phyloP scores from a whole-genome alignment of 2,797 vertebrate species.

The Poecilia wingei region DNA sequence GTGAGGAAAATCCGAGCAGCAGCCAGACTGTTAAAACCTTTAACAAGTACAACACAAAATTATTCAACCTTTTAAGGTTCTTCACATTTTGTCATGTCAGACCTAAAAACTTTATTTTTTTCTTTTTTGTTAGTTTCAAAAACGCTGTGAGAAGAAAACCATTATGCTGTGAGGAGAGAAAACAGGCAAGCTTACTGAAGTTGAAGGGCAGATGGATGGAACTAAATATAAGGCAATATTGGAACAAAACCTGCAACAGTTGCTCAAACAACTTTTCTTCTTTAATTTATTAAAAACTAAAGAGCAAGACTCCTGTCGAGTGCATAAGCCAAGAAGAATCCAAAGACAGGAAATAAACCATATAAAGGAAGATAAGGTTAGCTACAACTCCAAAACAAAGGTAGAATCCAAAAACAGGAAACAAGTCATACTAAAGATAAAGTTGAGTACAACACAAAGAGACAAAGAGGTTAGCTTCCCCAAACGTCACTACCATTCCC shows the following conservation, averaged over 20 bases:
- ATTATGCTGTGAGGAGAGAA: neutral
- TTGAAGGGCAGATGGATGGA: neutral
- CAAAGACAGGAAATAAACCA: neutral
- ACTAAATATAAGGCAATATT: neutral
- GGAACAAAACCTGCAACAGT: neutral
- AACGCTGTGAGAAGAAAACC: neutral
- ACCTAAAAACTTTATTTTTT: neutral
- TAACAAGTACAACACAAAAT: neutral
- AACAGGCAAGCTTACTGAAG: neutral
- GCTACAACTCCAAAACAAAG: neutral
- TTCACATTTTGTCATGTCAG: neutral
- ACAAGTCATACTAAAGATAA: neutral
- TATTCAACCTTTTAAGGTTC: neutral
- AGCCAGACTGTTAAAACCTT: constrained; percentile 83
- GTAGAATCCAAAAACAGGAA: neutral
- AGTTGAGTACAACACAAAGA: neutral
- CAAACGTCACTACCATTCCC: neutral
- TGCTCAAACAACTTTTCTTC: neutral
- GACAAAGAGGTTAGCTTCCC: neutral
- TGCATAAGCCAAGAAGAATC: neutral
- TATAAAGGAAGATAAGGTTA: neutral
- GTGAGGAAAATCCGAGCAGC: constrained; percentile 87
- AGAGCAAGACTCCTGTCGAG: neutral
- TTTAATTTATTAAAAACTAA: neutral
- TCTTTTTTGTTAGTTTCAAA: neutral